A percentile compares a stretch with the other conserved stretches of the same genome.
Evolutionary conservation across 1,140 invertebrate genomes (phyloP).

Genomic region (Cyclargus thomasi): DNA sequence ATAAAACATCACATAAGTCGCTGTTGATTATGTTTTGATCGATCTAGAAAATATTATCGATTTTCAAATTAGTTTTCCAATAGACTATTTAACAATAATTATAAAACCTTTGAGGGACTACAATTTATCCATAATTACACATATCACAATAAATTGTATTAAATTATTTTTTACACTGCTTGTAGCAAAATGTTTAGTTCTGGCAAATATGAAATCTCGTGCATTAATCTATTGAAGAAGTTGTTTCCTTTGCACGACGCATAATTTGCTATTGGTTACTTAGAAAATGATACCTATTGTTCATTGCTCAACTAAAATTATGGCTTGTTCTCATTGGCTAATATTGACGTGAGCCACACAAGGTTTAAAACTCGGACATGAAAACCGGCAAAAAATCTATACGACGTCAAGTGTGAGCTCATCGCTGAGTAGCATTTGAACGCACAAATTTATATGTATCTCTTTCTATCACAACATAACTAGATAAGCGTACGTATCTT

Average conservation of each 20-base stretch:
- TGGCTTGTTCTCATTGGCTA: conserved; percentile 23
- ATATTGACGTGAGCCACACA: conserved; percentile 4
- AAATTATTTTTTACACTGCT: background rate
- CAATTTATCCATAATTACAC: no score
- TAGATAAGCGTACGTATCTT: conserved; percentile 26
- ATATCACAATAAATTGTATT: no score
- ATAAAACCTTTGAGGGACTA: no score
- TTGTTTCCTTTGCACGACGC: background rate
- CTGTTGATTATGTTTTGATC: no score
- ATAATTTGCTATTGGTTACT: background rate
- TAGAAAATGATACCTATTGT: background rate
- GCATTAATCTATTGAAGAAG: background rate
- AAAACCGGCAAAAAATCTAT: conserved; percentile 39
- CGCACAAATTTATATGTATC: conserved; percentile 61
- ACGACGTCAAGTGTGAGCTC: conserved; percentile 45
- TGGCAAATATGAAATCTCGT: background rate
- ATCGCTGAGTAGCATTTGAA: conserved; percentile 43
- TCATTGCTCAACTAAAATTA: conserved; percentile 11
- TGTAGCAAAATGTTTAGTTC: background rate
- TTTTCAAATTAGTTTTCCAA: no score
- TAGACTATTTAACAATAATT: no score
- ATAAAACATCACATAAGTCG: no score
- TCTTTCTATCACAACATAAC: conserved; percentile 41
- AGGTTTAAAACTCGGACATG: conserved; percentile 16
- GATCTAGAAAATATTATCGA: no score